Evolutionary conservation across 2,888 invertebrate genomes (phyloP), one percentile per base, ranked within the genome.

Genomic region (Rotaria sp.): DNA sequence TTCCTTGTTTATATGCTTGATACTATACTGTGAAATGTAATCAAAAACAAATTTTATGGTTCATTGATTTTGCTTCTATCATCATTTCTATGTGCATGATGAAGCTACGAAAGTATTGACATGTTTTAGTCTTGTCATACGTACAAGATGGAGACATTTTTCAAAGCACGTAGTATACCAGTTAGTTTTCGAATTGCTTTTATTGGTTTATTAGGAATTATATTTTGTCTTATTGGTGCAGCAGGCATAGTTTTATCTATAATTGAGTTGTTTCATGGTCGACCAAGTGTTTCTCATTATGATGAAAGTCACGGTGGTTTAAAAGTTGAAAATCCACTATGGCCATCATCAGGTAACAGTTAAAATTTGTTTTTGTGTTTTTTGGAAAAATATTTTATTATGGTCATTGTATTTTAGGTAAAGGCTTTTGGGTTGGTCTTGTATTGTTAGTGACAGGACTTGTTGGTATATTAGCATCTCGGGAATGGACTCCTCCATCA

Each of bases 401-500:
- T 52, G 1, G 30, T 18, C 8, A 21, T 80, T 30, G 10, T 80
- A 45, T 45, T 80, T 80, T 45, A 80, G 80, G 80, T n/a, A 80
- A 45, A 80, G 80, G 45, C 26, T 26, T 80, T 45, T 80, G 80
- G 80, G 15, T 80, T 45, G 80, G 80, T 45, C 10, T 80, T 5
- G 15, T 80, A 41, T 45, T 80, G 5, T 8, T 80, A 15, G 45
- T 45, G 4, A 80, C 80, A 8, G 80, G 80, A 13, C 26, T 80
- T 45, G 45, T 80, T 80, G 80, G 80, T 45, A 80, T 80, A 41
- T 45, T 80, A 45, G 80, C 80, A n/a, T 21, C 45, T 80, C 15
- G 1, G 5, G 80, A 80, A 41, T 35, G 41, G 24, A 80, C 80
- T 80, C 45, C n/a, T 3, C 45, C 80, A 45, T 24, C 45, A 15